Evolutionary conservation across 2,888 invertebrate genomes (phyloP), one percentile per base, ranked within the genome.

Genomic region (Pseudanteris insignis): DNA sequence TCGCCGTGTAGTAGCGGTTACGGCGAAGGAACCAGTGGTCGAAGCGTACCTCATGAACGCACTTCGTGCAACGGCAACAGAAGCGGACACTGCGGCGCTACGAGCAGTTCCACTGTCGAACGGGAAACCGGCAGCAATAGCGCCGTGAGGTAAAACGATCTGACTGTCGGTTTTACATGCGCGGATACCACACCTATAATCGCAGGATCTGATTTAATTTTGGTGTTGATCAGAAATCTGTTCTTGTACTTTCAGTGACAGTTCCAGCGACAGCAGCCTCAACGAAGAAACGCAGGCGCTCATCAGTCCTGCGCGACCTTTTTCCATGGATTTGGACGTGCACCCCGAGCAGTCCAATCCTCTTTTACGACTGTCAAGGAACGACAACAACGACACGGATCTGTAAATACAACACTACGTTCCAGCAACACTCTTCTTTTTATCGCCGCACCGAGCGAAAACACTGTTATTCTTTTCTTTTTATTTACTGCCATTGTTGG

Each of bases 291-390:
- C 60, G 30, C 43, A 62, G 33, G 72, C 71, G 58, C 75, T 81
- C 18, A 77, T 77, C 58, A 55, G 63, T 21, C 81, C 81, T 50
- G 80, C 80, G 73, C 84, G 82, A 68, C 86, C 85, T 29, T 86
- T 86, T 77, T 84, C 83, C 43, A 86, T 84, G 79, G 87, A 87
- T 76, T 81, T 86, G 69, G 86, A 85, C 71, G 79, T 86, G 50
- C 82, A 82, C 62, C 85, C 85, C 71, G 85, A 86, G 74, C 80
- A 85, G 68, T 85, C 85, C 70, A 85, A 84, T 75, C 81, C 84
- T 72, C 9, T 51, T 5, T 46, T 15, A 30, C 78, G 83, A 67
- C 85, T 84, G 65, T 85, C 84, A 81, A 85, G 79, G 51, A 68
- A 70, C 61, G 78, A 78, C 57, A 79, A 78, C 36, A 67, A 40